phyloP scores from a whole-genome alignment of 2,797 vertebrate genomes.

The Myripristis murdjan region DNA sequence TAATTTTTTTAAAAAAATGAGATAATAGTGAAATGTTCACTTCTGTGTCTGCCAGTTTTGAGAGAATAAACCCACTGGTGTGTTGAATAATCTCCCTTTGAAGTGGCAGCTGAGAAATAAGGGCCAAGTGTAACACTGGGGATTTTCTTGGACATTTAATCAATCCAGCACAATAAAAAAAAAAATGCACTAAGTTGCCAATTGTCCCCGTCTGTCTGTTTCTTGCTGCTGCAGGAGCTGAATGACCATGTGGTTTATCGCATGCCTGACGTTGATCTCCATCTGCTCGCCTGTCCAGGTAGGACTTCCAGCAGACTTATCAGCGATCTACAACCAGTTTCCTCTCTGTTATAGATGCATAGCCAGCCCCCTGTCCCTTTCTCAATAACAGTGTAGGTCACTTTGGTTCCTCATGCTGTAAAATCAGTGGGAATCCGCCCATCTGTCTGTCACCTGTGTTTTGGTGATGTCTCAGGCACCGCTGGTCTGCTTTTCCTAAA shows the following conservation, averaged over 20 bases:
- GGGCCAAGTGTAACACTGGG: not conserved
- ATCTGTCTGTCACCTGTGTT: not conserved
- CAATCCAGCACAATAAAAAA: too few species aligned
- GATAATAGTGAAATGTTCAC: too few species aligned
- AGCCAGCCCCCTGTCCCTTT: not conserved
- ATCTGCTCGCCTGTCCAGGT: constrained; percentile 78
- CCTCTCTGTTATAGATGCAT: too few species aligned
- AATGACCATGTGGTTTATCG: constrained; percentile 87
- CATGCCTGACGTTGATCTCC: constrained; percentile 80
- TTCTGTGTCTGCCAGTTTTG: too few species aligned
- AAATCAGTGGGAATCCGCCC: too few species aligned
- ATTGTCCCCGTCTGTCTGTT: not conserved
- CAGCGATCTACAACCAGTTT: too few species aligned
- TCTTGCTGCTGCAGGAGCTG: constrained; percentile 73
- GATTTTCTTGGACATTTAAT: not conserved
- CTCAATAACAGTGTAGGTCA: not conserved
- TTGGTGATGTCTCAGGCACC: not conserved
- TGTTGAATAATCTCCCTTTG: not conserved
- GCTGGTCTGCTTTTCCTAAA: not conserved
- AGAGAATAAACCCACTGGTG: not conserved
- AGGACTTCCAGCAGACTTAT: not conserved
- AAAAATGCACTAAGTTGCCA: not conserved
- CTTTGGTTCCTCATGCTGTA: too few species aligned
- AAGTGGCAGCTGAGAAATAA: not conserved
- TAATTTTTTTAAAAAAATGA: too few species aligned